Base-by-base conservation (phyloP, 2,888 invertebrate genomes). In the Isotomurus palustris region DNA sequence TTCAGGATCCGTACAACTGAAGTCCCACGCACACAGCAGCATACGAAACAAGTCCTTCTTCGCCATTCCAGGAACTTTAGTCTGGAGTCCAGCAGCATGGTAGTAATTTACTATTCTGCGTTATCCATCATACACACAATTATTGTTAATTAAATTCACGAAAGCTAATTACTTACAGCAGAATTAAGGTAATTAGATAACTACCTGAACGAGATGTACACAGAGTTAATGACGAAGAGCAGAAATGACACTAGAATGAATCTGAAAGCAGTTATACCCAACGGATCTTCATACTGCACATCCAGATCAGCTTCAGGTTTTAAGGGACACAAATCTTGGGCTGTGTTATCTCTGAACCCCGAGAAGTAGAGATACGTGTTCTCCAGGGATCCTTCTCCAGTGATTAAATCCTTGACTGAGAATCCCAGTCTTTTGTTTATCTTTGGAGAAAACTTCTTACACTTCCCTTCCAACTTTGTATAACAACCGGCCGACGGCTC, bases 1-100 rank as follows among this genome's bases (percentile, higher is more conserved):
- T 5, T 44, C 29, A 0, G 17, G n/a, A 49, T 63, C 47, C 4
- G 28, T 24, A 27, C 59, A 57, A 32, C 52, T 55, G 17, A 53
- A 63, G 28, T 63, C 58, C 63, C 63, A 63, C 1, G 55, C 57
- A 49, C 57, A 63, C 1, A 63, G 47, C 12, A 60, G 41, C 0
- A 51, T 24, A 24, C 53, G 56, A n/a, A 63, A 59, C 8, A 41
- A 17, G 10, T 52, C 24, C 44, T 55, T 53, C 17, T 58, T 51
- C 2, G 55, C 48, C n/a, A 56, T 21, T 14, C 60, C 60, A 2
- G 48, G 29, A 10, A 63, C 47, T 14, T 25, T 43, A 8, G 41
- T 52, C 27, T 60, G 60, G 41, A 60, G 24, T 24, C 29, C 8
- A 40, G 48, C 8, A 48, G 54, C 32, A 43, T 54, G 49, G 40